These are phyloP conservation scores for Synergus laeviventris DNA, from an alignment of 2,888 invertebrate genomes.

Conservation along the genomic window DNA sequence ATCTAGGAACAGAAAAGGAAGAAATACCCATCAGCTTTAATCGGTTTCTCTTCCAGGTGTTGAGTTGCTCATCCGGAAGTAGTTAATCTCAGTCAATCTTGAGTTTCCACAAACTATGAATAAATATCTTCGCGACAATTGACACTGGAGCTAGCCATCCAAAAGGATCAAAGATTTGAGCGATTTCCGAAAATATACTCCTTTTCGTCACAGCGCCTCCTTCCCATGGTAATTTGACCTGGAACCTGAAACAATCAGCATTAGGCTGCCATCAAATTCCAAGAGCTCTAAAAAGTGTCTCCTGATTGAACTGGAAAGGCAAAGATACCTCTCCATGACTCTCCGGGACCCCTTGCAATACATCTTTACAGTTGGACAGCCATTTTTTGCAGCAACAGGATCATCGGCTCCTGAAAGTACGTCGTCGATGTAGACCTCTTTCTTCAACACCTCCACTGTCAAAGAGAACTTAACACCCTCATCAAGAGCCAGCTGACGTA, in stretches of 20 bases:
- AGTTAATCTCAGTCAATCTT: neutral
- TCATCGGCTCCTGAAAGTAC: too few relatives aligned
- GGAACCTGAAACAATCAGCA: neutral
- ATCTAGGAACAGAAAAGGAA: neutral
- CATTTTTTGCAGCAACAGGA: neutral
- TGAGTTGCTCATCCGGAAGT: neutral
- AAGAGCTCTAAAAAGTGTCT: neutral
- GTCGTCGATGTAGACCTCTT: neutral
- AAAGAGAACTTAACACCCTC: neutral
- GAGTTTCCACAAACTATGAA: neutral
- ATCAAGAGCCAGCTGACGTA: neutral
- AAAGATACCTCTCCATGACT: neutral
- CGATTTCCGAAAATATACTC: neutral
- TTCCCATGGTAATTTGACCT: neutral
- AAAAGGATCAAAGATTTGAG: neutral
- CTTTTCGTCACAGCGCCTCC: neutral
- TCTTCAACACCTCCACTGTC: too few relatives aligned
- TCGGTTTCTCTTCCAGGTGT: neutral
- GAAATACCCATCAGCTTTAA: neutral
- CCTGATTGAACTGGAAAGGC: neutral
- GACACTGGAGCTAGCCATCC: neutral
- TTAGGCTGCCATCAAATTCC: neutral
- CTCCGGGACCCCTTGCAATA: neutral
- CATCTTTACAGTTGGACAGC: neutral
- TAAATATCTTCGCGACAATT: neutral